These are phyloP conservation scores for Gymnocypris eckloni DNA, from an alignment of 2,797 vertebrate species.

Conservation along the genomic window DNA sequence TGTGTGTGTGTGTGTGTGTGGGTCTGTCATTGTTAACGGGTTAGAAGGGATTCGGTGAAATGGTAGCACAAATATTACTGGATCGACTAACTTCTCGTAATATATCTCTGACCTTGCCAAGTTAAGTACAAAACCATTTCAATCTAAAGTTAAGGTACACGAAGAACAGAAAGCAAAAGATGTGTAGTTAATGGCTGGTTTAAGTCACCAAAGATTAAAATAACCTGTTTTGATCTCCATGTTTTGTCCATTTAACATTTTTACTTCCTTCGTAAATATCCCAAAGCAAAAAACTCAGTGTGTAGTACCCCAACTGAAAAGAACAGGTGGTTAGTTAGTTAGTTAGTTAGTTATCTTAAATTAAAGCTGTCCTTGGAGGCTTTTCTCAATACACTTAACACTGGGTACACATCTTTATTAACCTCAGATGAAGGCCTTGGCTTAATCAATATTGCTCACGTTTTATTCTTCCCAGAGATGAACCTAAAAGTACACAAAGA, in stretches of 20 bases:
- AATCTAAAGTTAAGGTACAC: background rate
- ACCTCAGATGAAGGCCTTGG: background rate
- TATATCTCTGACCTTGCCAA: background rate
- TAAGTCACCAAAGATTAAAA: background rate
- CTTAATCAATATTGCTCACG: background rate
- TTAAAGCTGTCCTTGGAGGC: background rate
- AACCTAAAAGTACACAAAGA: background rate
- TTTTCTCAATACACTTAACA: background rate
- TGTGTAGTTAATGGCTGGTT: background rate
- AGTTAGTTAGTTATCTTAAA: background rate
- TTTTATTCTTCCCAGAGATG: background rate
- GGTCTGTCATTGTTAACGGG: slow-evolving; percentile 4
- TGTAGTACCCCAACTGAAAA: background rate
- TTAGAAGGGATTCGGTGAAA: slow-evolving; percentile 17
- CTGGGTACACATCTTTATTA: background rate
- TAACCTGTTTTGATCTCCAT: background rate
- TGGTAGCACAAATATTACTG: slow-evolving; percentile 3
- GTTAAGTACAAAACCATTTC: background rate
- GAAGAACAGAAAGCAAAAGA: background rate
- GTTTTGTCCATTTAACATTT: background rate
- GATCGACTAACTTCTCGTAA: slow-evolving; percentile 1
- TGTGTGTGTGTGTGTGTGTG: background rate
- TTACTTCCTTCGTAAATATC: background rate
- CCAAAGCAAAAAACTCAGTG: background rate
- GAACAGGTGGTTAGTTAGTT: background rate